Conservation (phyloP, 2,888 invertebrate species). For the Cynaeus angustus region DNA sequence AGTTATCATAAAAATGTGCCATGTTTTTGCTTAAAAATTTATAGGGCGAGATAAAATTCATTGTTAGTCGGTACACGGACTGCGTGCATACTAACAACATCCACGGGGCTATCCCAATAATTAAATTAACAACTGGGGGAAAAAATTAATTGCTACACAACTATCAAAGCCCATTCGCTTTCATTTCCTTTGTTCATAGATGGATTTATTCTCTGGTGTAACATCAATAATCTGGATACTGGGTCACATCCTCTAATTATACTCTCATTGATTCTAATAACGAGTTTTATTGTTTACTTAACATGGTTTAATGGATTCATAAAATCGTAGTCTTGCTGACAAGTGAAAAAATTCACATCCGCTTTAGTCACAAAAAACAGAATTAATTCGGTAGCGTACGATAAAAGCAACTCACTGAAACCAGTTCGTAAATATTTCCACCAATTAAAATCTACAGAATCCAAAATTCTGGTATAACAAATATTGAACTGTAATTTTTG, state of each 20-base stretch:
- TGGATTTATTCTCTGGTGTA: neutral
- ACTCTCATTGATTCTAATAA: no score
- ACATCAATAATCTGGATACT: conserved; percentile 6
- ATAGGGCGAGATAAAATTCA: conserved; percentile 42
- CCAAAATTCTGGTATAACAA: no score
- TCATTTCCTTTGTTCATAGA: conserved; percentile 13
- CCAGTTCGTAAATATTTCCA: no score
- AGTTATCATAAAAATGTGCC: conserved; percentile 41
- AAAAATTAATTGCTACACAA: conserved; percentile 30
- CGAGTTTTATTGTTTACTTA: conserved; percentile 19
- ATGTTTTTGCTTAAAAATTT: conserved; percentile 39
- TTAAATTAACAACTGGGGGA: conserved; percentile 33
- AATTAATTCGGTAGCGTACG: no score
- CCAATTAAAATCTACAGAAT: no score
- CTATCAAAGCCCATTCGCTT: conserved; percentile 22
- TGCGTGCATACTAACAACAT: conserved; percentile 36
- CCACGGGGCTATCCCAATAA: conserved; percentile 14
- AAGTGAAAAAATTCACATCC: no score
- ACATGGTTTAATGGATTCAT: neutral
- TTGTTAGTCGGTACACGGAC: conserved; percentile 28
- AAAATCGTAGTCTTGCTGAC: no score
- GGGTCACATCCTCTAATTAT: neutral
- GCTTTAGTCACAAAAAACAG: no score
- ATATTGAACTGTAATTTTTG: no score
- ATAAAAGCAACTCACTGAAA: no score